Evolutionary conservation across 2,888 invertebrate genomes (phyloP).

Genomic region (Volucella bombylans): DNA sequence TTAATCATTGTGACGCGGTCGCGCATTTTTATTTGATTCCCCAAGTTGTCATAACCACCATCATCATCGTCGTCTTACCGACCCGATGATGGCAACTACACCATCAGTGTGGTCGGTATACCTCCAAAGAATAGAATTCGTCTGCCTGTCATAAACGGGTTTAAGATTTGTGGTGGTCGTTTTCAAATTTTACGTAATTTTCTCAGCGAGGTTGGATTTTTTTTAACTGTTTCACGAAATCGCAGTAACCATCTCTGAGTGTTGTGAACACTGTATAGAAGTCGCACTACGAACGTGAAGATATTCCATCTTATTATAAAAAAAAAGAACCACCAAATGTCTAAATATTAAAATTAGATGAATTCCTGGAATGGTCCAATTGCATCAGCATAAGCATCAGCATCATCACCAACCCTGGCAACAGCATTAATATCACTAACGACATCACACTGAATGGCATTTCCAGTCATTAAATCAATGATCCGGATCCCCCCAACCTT

Average conservation of each 20-base stretch:
- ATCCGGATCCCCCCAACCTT: slow-evolving; percentile 7
- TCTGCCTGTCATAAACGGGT: slow-evolving; percentile 47
- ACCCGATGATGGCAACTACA: not conserved
- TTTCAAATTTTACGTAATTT: slow-evolving; percentile 70
- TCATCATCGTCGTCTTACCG: slow-evolving; percentile 21
- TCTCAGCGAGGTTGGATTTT: slow-evolving; percentile 44
- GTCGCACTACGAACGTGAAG: slow-evolving; percentile 26
- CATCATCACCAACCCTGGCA: not conserved
- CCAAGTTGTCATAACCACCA: slow-evolving; percentile 68
- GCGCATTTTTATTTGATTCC: slow-evolving; percentile 60
- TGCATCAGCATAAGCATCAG: slow-evolving; percentile 44
- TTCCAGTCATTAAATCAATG: slow-evolving; percentile 29
- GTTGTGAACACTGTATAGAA: not conserved
- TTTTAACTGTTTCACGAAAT: slow-evolving; percentile 59
- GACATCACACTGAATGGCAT: slow-evolving; percentile 32
- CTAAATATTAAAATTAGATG: slow-evolving; percentile 63
- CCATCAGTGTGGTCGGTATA: slow-evolving; percentile 9
- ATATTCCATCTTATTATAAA: slow-evolving; percentile 17
- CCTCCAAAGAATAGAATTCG: slow-evolving; percentile 41
- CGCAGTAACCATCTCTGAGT: slow-evolving; percentile 35
- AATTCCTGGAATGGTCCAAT: slow-evolving; percentile 55
- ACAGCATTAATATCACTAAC: no score
- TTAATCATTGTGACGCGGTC: slow-evolving; percentile 66
- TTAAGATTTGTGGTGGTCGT: slow-evolving; percentile 68
- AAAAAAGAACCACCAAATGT: slow-evolving; percentile 33